phyloP scores from a whole-genome alignment of 2,113 vertebrate species.

The Puntigrus tetrazona region DNA sequence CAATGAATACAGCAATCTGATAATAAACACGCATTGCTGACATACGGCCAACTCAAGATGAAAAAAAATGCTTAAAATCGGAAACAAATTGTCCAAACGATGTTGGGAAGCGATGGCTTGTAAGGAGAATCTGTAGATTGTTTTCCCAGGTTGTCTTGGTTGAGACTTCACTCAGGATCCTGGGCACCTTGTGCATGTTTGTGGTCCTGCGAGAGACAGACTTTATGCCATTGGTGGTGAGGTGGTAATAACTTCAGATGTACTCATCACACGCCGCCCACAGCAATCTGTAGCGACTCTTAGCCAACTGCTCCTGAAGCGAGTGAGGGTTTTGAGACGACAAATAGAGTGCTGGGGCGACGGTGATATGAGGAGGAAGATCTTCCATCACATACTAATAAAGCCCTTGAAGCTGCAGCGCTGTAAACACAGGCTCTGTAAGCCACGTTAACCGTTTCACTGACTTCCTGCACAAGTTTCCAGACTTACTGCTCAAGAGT shows the following conservation, averaged over 20 bases:
- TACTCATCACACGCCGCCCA: constrained; percentile 2
- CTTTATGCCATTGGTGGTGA: neutral
- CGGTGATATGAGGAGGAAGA: neutral
- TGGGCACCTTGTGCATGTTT: neutral
- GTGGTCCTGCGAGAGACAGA: constrained; percentile 10
- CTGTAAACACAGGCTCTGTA: neutral
- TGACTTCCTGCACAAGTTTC: too few relatives aligned
- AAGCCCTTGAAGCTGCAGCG: constrained; percentile 12
- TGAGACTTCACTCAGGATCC: neutral
- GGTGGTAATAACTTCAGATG: constrained; percentile 10
- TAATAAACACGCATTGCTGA: neutral
- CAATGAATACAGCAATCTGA: neutral
- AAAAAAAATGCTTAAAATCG: neutral
- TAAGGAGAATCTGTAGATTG: neutral
- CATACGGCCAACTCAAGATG: neutral
- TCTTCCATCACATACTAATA: constrained; percentile 17
- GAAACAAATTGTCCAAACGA: neutral
- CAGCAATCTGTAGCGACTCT: constrained; percentile 11
- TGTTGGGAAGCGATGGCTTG: neutral
- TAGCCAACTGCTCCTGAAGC: constrained; percentile 4
- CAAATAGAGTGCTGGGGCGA: neutral
- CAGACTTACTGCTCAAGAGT: neutral
- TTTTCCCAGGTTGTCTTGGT: neutral
- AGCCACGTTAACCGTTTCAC: neutral
- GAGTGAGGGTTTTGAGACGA: neutral